Conservation (phyloP, 2,113 vertebrate species). For the Garra rufa region DNA sequence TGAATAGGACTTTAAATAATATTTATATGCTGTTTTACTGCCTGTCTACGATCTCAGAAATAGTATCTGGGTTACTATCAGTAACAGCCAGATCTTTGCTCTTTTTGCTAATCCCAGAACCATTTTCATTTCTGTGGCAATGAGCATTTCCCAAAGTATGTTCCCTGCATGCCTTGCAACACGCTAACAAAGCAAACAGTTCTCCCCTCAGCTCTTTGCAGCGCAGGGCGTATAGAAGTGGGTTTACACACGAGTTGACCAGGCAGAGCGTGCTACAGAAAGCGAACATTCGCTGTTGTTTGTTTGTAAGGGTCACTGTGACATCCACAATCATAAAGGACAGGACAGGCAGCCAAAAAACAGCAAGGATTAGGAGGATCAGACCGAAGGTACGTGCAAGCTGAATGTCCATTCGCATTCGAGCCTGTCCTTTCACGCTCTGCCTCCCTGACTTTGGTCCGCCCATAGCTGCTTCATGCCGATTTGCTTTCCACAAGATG, state of each 20-base stretch:
- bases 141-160: slow-evolving; percentile 31
- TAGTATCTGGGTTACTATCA: neutral
- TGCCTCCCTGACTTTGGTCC: slow-evolving; percentile 65
- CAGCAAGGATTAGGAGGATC: slow-evolving; percentile 81
- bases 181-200: slow-evolving; percentile 52
- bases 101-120: neutral
- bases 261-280: slow-evolving; percentile 92
- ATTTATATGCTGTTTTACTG: neutral
- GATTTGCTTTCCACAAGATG: slow-evolving; percentile 86
- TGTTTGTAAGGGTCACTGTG: slow-evolving; percentile 60
- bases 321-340: slow-evolving; percentile 84
- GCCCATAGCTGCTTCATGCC: slow-evolving; percentile 81
- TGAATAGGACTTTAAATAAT: neutral
- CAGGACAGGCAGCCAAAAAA: slow-evolving; percentile 88
- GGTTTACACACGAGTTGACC: slow-evolving; percentile 89
- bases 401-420: slow-evolving; percentile 87
- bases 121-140: slow-evolving; percentile 46
- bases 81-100: neutral
- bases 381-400: slow-evolving; percentile 87
- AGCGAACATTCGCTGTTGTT: slow-evolving; percentile 82
- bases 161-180: slow-evolving; percentile 28
- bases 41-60: neutral
- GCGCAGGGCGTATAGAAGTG: slow-evolving; percentile 86
- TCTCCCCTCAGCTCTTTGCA: slow-evolving; percentile 81
- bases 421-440: slow-evolving; percentile 65